phyloP scores from a whole-genome alignment of 2,888 invertebrate species.

The Pandemis cinnamomeana region DNA sequence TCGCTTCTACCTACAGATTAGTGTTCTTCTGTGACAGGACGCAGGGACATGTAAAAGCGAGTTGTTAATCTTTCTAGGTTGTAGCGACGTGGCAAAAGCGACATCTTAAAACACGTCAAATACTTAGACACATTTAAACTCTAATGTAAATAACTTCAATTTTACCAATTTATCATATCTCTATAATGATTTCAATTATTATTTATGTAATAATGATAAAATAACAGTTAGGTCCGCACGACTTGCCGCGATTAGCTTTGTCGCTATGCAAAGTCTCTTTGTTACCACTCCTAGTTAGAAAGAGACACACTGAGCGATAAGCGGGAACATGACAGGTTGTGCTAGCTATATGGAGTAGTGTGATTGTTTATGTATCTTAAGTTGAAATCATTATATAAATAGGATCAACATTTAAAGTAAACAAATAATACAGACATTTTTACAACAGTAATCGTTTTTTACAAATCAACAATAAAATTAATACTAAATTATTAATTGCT shows the following conservation, averaged over 20 bases:
- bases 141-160: background rate
- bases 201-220: background rate
- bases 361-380: no score
- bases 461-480: conserved; percentile 3
- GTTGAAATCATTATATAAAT: conserved; percentile 1
- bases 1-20: background rate
- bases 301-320: background rate
- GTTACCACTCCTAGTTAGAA: background rate
- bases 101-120: background rate
- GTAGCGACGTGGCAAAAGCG: background rate
- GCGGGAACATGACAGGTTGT: background rate
- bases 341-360: background rate
- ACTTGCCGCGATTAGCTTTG: background rate
- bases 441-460: background rate
- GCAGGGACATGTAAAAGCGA: background rate
- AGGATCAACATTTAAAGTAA: background rate
- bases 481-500: background rate
- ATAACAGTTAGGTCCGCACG: background rate
- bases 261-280: background rate
- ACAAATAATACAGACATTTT: background rate
- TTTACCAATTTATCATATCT: background rate
- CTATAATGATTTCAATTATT: background rate
- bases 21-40: background rate
- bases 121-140: background rate
- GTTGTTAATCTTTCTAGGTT: background rate